These are phyloP conservation scores for Podarcis muralis DNA, from an alignment of 2,113 vertebrate species.

Conservation along the genomic window DNA sequence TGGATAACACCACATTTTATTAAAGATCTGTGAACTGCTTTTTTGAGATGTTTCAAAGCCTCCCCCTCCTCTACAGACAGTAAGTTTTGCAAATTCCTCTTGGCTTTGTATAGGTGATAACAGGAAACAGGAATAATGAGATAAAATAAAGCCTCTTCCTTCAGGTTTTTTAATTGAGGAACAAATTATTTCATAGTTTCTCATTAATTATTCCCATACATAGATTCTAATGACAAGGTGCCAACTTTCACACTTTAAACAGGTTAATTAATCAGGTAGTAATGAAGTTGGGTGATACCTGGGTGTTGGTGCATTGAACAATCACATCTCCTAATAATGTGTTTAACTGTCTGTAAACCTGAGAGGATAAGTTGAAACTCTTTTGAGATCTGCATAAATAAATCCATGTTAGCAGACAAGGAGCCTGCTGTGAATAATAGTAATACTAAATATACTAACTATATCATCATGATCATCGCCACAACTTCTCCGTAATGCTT, in stretches of 20 bases:
- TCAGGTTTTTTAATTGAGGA: constrained; percentile 77
- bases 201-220: constrained; percentile 78
- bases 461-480: neutral
- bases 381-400: constrained; percentile 71
- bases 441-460: neutral
- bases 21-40: constrained; percentile 77
- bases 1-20: constrained; percentile 75
- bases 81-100: constrained; percentile 72
- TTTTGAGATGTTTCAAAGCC: constrained; percentile 60
- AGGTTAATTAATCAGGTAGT: constrained; percentile 86
- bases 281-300: constrained; percentile 83
- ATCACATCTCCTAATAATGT: constrained; percentile 73
- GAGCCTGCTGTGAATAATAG: constrained; percentile 58
- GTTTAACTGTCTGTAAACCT: constrained; percentile 73
- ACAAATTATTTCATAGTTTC: constrained; percentile 80
- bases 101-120: constrained; percentile 80
- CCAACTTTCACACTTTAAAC: constrained; percentile 84
- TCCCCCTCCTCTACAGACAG: constrained; percentile 52
- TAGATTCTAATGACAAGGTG: constrained; percentile 79
- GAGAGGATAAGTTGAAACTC: constrained; percentile 64
- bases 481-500: neutral
- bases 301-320: constrained; percentile 72
- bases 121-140: constrained; percentile 79
- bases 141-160: constrained; percentile 73
- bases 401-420: constrained; percentile 55